These are phyloP conservation scores for Aurelia aurita DNA, from an alignment of 30 jellyfish, hydroid and myxozoan species.

Conservation along the genomic window DNA sequence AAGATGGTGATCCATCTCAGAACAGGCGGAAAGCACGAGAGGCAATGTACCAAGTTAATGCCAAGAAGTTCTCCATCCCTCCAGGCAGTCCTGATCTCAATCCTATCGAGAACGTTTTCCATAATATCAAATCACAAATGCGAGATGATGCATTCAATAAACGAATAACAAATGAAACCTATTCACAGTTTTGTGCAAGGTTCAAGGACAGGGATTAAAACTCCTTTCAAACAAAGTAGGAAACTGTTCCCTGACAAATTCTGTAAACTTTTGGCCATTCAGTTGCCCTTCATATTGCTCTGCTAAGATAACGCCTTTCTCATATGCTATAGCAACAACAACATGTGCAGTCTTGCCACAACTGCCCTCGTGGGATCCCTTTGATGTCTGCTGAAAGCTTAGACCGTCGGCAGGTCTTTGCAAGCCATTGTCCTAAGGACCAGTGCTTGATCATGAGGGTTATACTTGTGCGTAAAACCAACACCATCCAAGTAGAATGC, in stretches of 20 bases:
- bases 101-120: too few species aligned
- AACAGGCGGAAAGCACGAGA: constrained; percentile 3
- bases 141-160: too few species aligned
- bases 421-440: constrained; percentile 64
- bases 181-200: too few species aligned
- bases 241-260: constrained; percentile 34
- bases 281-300: constrained; percentile 47
- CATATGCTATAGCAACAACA: constrained; percentile 28
- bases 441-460: constrained; percentile 56
- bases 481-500: constrained; percentile 66
- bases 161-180: too few species aligned
- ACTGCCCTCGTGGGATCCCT: constrained; percentile 43
- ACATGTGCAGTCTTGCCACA: constrained; percentile 32
- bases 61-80: too few species aligned
- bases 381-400: constrained; percentile 24
- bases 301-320: constrained; percentile 35
- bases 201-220: constrained; percentile 51
- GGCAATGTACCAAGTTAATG: neutral
- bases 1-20: constrained; percentile 10
- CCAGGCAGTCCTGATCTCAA: too few species aligned
- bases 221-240: constrained; percentile 14
- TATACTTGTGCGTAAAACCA: constrained; percentile 60
- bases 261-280: constrained; percentile 49
- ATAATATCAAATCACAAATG: too few species aligned
- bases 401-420: constrained; percentile 47